These are phyloP conservation scores for Psammodynastes pulverulentus DNA, from an alignment of 2,113 vertebrate genomes.

Conservation along the genomic window DNA sequence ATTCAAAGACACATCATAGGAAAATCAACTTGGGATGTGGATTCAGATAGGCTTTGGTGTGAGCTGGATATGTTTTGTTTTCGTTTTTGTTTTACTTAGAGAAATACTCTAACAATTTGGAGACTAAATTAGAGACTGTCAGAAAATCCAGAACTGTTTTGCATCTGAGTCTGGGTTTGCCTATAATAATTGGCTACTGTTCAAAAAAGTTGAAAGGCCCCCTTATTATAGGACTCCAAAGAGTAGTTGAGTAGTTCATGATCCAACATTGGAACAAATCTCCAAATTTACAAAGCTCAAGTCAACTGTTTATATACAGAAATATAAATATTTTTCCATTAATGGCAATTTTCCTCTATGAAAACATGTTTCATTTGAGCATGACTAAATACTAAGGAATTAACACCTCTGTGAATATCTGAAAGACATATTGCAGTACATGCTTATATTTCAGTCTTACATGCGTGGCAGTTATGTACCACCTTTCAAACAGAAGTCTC, in stretches of 20 bases:
- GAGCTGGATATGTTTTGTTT: neutral
- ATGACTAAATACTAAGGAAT: slow-evolving; percentile 26
- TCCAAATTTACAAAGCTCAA: slow-evolving; percentile 15
- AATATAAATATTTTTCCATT: neutral
- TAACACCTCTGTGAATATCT: neutral
- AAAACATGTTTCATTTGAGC: slow-evolving; percentile 20
- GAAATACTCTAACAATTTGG: neutral
- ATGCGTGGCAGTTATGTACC: neutral
- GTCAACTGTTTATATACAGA: neutral
- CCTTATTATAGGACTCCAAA: neutral
- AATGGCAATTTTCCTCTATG: slow-evolving; percentile 7
- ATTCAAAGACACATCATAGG: neutral
- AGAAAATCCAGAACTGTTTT: neutral
- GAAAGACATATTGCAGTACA: neutral
- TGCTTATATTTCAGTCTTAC: neutral
- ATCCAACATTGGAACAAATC: neutral
- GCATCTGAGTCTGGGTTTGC: neutral
- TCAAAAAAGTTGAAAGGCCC: neutral
- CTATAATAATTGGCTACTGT: neutral
- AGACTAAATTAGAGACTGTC: neutral
- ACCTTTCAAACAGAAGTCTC: neutral
- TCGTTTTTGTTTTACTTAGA: neutral
- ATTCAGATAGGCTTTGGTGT: neutral
- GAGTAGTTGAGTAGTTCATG: neutral
- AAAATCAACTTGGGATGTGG: neutral